Conservation (phyloP, 2,113 vertebrate species). For the Tupaia chinensis region DNA sequence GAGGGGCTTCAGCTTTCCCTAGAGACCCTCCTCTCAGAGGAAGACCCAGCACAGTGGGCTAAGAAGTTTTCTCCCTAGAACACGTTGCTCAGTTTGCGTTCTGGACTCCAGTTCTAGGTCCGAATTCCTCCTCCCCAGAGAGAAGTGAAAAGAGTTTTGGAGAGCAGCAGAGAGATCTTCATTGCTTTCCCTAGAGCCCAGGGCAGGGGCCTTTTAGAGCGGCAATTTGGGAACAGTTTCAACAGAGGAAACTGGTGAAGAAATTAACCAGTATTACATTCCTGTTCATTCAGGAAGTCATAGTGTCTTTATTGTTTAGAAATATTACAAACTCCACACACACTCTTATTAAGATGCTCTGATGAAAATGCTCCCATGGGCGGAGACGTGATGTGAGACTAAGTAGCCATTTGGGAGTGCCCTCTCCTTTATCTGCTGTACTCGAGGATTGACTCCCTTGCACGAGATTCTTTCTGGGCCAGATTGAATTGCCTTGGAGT, state of each 20-base stretch:
- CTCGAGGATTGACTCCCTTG: neutral
- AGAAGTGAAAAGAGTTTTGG: neutral
- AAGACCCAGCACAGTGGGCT: neutral
- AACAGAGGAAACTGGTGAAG: neutral
- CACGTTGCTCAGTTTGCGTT: neutral
- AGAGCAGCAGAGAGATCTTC: neutral
- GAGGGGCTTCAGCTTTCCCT: neutral
- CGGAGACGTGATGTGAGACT: neutral
- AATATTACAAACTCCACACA: neutral
- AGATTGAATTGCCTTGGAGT: neutral
- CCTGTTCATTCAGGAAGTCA: neutral
- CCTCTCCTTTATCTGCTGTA: neutral
- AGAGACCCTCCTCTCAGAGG: neutral
- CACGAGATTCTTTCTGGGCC: neutral
- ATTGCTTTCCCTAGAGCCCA: neutral
- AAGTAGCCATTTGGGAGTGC: neutral
- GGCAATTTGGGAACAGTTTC: neutral
- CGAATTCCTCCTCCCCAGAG: neutral
- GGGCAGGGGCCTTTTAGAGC: neutral
- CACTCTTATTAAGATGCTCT: neutral
- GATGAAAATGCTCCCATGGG: neutral
- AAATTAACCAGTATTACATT: neutral
- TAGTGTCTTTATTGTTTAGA: neutral
- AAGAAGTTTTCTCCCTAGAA: neutral
- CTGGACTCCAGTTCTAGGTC: neutral